phyloP scores from a whole-genome alignment of 2,797 vertebrate species.

The Danio aesculapii region DNA sequence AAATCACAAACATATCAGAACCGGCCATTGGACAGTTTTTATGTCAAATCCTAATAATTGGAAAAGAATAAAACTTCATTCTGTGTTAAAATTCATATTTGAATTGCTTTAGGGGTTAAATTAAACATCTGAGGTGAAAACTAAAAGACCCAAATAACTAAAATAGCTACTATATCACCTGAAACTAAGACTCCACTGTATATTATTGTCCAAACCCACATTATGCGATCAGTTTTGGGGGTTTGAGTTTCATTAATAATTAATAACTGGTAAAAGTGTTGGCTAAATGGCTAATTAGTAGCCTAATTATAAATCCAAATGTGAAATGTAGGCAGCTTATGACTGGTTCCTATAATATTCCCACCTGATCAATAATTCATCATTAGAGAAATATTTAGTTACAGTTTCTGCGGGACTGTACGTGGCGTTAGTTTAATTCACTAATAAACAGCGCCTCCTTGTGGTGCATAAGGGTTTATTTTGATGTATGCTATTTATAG shows the following conservation, averaged over 20 bases:
- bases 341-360: neutral
- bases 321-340: neutral
- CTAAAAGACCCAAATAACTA: neutral
- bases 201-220: neutral
- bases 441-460: conserved; percentile 4
- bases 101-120: neutral
- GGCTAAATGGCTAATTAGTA: conserved; percentile 3
- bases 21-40: neutral
- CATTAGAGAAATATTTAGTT: neutral
- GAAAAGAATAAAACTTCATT: neutral
- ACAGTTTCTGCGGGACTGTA: neutral
- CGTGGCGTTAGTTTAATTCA: neutral
- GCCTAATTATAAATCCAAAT: neutral
- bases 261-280: neutral
- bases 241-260: neutral
- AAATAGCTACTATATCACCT: too few species aligned
- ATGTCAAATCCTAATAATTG: conserved; percentile 30
- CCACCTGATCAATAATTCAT: neutral
- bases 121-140: neutral
- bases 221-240: neutral
- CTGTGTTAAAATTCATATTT: neutral
- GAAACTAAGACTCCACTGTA: too few species aligned
- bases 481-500: neutral
- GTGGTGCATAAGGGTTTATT: neutral
- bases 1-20: neutral